Evolutionary conservation across 2,888 invertebrate genomes (phyloP).

Genomic region (Hemithea aestivaria): DNA sequence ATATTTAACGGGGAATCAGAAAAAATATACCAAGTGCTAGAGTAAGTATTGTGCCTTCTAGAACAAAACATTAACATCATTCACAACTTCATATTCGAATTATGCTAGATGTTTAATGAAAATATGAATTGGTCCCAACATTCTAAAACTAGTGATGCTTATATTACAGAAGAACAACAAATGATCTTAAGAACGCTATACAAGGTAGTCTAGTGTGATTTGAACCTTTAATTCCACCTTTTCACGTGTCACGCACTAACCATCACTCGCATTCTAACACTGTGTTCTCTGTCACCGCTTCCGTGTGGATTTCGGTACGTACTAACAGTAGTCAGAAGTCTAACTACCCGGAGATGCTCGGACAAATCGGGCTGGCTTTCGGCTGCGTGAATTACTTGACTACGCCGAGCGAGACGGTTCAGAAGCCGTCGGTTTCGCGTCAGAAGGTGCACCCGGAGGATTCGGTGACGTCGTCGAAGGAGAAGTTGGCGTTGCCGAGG

Average conservation of each 20-base stretch:
- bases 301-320: conserved; percentile 47
- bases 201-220: conserved; percentile 73
- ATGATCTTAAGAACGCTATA: conserved; percentile 76
- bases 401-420: conserved; percentile 48
- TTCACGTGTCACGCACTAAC: conserved; percentile 25
- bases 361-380: conserved; percentile 74
- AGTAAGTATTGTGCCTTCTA: conserved; percentile 77
- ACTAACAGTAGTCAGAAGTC: conserved; percentile 72
- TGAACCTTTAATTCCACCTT: conserved; percentile 32
- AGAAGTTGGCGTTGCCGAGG: conserved; percentile 51
- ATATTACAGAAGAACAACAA: conserved; percentile 75
- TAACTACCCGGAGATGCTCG: conserved; percentile 76
- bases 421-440: conserved; percentile 46
- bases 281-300: conserved; percentile 51
- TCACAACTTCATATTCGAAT: conserved; percentile 22
- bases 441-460: conserved; percentile 70
- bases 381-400: conserved; percentile 75
- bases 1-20: conserved; percentile 84
- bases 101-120: conserved; percentile 1
- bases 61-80: conserved; percentile 18
- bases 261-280: conserved; percentile 37
- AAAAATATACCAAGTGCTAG: conserved; percentile 83
- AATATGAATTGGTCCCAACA: conserved; percentile 6
- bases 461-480: conserved; percentile 49
- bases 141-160: conserved; percentile 40